phyloP scores from a whole-genome alignment of 1,140 invertebrate species.

The Artemia franciscana region DNA sequence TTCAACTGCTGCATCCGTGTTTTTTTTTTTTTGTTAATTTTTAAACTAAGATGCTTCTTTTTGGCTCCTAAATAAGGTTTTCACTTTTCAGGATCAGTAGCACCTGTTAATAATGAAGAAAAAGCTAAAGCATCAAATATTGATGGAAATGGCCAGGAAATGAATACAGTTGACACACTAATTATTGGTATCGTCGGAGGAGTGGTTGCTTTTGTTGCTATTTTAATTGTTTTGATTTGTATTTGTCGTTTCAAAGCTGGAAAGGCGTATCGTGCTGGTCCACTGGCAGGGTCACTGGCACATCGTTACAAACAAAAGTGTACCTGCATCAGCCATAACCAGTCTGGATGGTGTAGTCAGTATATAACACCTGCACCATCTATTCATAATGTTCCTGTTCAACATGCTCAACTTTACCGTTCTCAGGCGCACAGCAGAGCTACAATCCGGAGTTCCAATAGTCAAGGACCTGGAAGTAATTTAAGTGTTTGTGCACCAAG shows the following conservation, averaged over 20 bases:
- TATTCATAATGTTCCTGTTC: background rate
- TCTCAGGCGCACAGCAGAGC: constrained; percentile 1
- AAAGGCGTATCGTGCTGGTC: constrained; percentile 33
- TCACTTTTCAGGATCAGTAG: too few species aligned
- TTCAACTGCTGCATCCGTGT: too few species aligned
- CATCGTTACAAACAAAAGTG: constrained; percentile 18
- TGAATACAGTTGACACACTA: constrained; percentile 63
- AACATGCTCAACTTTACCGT: background rate
- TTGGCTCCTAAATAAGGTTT: too few species aligned
- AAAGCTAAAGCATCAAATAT: too few species aligned
- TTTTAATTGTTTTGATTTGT: constrained; percentile 65
- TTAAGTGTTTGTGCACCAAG: constrained; percentile 3
- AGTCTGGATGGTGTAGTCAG: constrained; percentile 1
- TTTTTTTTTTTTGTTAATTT: too few species aligned
- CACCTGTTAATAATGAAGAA: too few species aligned
- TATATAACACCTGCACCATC: constrained; percentile 7
- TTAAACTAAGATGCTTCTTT: too few species aligned
- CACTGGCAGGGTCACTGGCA: constrained; percentile 30
- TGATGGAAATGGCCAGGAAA: too few species aligned
- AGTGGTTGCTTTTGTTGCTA: constrained; percentile 65
- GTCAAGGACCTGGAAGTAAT: background rate
- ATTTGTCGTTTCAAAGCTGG: constrained; percentile 33
- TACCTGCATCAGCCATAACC: constrained; percentile 20
- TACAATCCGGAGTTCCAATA: constrained; percentile 1
- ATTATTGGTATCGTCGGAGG: constrained; percentile 78